phyloP scores from a whole-genome alignment of 2,888 invertebrate species.

The Brenthis ino region DNA sequence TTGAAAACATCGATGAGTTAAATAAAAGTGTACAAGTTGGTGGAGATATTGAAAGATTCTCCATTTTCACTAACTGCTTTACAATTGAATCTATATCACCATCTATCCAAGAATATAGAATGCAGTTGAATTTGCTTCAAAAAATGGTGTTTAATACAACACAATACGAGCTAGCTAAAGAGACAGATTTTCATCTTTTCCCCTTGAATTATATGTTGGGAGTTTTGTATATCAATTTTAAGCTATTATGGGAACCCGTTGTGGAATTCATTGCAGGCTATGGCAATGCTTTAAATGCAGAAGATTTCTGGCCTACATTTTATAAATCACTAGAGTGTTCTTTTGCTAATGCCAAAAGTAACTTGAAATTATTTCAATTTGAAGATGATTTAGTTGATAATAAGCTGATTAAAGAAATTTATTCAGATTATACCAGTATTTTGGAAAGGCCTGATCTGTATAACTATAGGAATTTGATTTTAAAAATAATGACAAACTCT shows the following conservation, averaged over 20 bases:
- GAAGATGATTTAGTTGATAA: slow-evolving; percentile 60
- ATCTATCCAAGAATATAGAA: slow-evolving; percentile 90
- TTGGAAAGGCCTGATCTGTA: slow-evolving; percentile 85
- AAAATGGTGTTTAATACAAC: slow-evolving; percentile 86
- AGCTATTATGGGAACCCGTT: slow-evolving; percentile 93
- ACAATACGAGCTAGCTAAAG: slow-evolving; percentile 80
- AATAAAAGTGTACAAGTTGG: slow-evolving; percentile 61
- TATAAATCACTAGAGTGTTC: slow-evolving; percentile 81
- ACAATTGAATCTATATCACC: slow-evolving; percentile 87
- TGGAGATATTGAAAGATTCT: slow-evolving; percentile 69
- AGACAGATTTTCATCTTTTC: slow-evolving; percentile 83
- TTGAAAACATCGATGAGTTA: slow-evolving; percentile 81
- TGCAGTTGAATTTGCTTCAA: slow-evolving; percentile 88
- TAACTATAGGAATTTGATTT: slow-evolving; percentile 90
- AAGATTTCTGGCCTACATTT: slow-evolving; percentile 89
- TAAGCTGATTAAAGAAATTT: slow-evolving; percentile 60
- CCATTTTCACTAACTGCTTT: slow-evolving; percentile 86
- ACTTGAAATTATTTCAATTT: slow-evolving; percentile 61
- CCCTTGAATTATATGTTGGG: slow-evolving; percentile 91
- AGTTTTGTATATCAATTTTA: slow-evolving; percentile 92
- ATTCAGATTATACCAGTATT: slow-evolving; percentile 66
- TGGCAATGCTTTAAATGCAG: slow-evolving; percentile 82
- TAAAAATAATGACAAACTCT: slow-evolving; percentile 89
- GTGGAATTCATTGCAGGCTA: slow-evolving; percentile 88
- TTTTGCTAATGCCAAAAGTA: slow-evolving; percentile 69